These are phyloP conservation scores for Drosophila paulistorum DNA, from an alignment of 1,140 invertebrate genomes.

Conservation along the genomic window DNA sequence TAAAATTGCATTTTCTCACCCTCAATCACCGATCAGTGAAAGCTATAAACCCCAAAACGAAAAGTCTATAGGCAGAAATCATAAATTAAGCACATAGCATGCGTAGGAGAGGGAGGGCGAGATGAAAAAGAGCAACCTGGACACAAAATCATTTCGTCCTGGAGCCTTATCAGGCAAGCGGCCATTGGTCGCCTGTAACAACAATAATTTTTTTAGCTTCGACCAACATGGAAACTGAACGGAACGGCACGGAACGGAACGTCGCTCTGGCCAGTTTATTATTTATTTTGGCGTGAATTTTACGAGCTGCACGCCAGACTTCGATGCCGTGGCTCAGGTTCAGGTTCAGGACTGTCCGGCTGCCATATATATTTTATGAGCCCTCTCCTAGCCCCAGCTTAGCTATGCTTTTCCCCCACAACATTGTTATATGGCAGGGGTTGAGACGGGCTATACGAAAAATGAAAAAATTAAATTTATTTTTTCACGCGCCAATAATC, in stretches of 20 bases:
- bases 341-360: slow-evolving; percentile 6
- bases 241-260: slow-evolving; percentile 19
- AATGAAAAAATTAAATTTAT: slow-evolving; percentile 71
- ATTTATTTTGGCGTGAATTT: slow-evolving; percentile 79
- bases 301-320: slow-evolving; percentile 54
- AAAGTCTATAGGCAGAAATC: slow-evolving; percentile 54
- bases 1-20: slow-evolving; percentile 69
- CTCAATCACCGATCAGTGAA: slow-evolving; percentile 58
- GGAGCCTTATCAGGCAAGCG: slow-evolving; percentile 54
- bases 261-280: slow-evolving; percentile 61
- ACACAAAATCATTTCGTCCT: slow-evolving; percentile 9
- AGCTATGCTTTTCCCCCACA: slow-evolving; percentile 31
- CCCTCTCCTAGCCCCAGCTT: slow-evolving; percentile 36
- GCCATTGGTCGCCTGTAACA: slow-evolving; percentile 44
- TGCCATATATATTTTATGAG: slow-evolving; percentile 72
- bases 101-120: background rate
- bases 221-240: slow-evolving; percentile 3
- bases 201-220: slow-evolving; percentile 17
- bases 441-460: slow-evolving; percentile 9
- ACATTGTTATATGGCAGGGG: background rate
- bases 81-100: slow-evolving; percentile 60
- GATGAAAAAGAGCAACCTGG: slow-evolving; percentile 17
- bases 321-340: slow-evolving; percentile 23
- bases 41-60: slow-evolving; percentile 46
- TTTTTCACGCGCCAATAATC: slow-evolving; percentile 81